Percentiles rank a stretch among this genome's conserved stretches.
phyloP scores from a whole-genome alignment of 2,797 vertebrate genomes.

The Heliangelus exortis region DNA sequence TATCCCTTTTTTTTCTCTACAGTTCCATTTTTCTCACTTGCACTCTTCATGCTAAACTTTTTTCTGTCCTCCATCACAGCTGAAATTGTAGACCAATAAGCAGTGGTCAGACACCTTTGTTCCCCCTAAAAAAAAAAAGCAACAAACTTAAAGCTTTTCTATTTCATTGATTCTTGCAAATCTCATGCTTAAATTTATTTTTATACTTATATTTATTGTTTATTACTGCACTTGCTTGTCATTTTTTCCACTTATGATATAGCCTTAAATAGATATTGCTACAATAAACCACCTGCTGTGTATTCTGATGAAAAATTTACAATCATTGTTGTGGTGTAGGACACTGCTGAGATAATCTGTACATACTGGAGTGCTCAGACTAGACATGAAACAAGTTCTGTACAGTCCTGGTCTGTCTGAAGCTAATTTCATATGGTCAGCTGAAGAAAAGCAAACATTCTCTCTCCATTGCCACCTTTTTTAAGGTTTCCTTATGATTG shows the following conservation, averaged over 20 bases:
- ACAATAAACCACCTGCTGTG: neutral
- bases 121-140: neutral
- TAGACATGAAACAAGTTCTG: neutral
- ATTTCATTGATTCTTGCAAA: neutral
- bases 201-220: neutral
- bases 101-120: neutral
- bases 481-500: neutral
- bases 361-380: neutral
- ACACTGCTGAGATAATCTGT: neutral
- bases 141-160: neutral
- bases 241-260: neutral
- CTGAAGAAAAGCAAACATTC: neutral
- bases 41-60: neutral
- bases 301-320: neutral
- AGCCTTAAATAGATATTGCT: neutral
- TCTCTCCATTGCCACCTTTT: neutral
- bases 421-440: neutral
- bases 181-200: neutral
- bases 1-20: neutral
- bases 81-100: neutral
- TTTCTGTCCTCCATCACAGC: neutral
- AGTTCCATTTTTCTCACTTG: neutral
- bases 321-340: neutral
- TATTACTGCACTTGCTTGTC: neutral
- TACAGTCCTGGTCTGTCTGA: neutral